Evolutionary conservation across 2,888 invertebrate genomes (phyloP).

Genomic region (Campoplex nolae): DNA sequence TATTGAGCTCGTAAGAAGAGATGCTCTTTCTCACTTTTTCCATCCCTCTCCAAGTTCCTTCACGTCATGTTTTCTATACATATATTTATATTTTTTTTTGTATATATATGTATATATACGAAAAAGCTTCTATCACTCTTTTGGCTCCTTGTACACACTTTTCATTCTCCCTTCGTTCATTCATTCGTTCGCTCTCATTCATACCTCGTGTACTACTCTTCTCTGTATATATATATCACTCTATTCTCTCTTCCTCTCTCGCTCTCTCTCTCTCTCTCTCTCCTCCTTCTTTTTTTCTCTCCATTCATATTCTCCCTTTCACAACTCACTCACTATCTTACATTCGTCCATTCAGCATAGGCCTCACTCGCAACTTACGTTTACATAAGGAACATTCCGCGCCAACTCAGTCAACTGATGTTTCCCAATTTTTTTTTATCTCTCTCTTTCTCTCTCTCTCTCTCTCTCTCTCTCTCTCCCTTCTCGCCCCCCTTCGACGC

Average conservation of each 20-base stretch:
- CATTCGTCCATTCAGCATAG: constrained; percentile 50
- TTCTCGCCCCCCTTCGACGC: too few relatives aligned
- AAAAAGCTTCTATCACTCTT: constrained; percentile 52
- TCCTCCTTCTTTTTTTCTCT: constrained; percentile 13
- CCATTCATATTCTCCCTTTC: constrained; percentile 67
- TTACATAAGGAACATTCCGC: constrained; percentile 10
- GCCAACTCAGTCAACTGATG: background rate
- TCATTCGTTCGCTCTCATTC: constrained; percentile 73
- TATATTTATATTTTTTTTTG: constrained; percentile 6
- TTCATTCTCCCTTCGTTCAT: constrained; percentile 63
- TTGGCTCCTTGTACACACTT: constrained; percentile 53
- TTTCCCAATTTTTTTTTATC: background rate
- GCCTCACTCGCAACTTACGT: constrained; percentile 35
- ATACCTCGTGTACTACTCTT: constrained; percentile 67
- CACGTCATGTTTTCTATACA: constrained; percentile 46
- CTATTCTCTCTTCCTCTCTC: constrained; percentile 41
- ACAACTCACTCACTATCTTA: constrained; percentile 46
- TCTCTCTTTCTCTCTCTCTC: background rate
- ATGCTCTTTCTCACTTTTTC: constrained; percentile 42
- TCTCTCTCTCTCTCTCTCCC: too few relatives aligned
- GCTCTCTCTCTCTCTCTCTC: constrained; percentile 31
- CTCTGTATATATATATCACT: constrained; percentile 29
- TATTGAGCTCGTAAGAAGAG: background rate
- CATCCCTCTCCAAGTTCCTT: constrained; percentile 35
- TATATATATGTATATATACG: constrained; percentile 16